Percentiles rank a stretch among this genome's conserved stretches.
These are phyloP conservation scores for Lacerta agilis DNA, from an alignment of 2,797 vertebrate species.

Conservation along the genomic window DNA sequence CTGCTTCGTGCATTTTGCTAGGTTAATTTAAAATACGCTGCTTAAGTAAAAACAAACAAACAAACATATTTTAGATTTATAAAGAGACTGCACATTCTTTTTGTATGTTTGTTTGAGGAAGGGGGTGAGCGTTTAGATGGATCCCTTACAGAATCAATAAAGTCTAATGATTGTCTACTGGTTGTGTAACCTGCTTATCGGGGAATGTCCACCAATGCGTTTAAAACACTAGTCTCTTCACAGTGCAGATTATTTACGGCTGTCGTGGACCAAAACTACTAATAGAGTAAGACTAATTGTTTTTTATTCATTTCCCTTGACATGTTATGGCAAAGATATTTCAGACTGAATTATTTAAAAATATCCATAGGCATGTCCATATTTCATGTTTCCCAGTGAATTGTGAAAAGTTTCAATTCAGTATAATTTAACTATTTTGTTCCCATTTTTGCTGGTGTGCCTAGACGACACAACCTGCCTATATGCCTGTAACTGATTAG, in stretches of 20 bases:
- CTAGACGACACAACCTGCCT: background rate
- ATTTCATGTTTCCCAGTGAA: constrained; percentile 15
- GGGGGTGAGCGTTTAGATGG: background rate
- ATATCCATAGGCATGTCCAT: background rate
- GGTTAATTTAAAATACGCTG: background rate
- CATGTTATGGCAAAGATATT: background rate
- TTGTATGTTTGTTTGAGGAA: constrained; percentile 15
- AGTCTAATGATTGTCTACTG: background rate
- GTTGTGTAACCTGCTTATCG: constrained; percentile 21
- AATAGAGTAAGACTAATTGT: background rate
- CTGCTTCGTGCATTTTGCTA: background rate
- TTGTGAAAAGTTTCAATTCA: background rate
- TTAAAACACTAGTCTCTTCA: constrained; percentile 9
- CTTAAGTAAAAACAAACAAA: background rate
- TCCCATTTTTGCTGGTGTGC: background rate
- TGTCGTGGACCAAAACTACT: background rate
- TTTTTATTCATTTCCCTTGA: constrained; percentile 22
- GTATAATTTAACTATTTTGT: background rate
- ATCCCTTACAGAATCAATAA: constrained; percentile 25
- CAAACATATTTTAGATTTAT: background rate
- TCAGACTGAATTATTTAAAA: constrained; percentile 6
- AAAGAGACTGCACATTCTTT: constrained; percentile 10
- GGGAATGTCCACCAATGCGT: constrained; percentile 1
- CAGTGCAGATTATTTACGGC: background rate
- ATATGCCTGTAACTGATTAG: background rate